Base-by-base conservation (phyloP, 23 tunicate species). In the Styela plicata region DNA sequence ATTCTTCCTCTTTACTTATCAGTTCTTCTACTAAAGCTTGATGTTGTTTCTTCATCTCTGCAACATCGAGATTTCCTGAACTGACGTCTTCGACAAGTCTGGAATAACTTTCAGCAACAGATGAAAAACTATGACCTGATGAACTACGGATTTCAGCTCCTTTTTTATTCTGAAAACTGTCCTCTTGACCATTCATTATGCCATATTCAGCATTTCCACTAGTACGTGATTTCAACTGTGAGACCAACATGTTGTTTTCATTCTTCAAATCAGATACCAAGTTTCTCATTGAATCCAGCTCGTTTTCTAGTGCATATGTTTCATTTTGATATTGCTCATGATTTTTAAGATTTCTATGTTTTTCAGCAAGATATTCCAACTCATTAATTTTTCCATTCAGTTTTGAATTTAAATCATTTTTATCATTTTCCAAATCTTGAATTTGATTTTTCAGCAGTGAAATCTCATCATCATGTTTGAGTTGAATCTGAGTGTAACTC, bases 1-100 rank as follows among this genome's bases (percentile, higher is more conserved):
- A 19, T 53, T 52, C 67, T 53, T 77, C 82, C 10, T 77, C 67
- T 24, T 77, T 77, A 18, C 33, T 77, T 24, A 52, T 77, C 0
- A 77, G 82, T 53, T 77, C 67, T 2, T 52, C 67, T 19, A 77
- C n/a, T 31, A 77, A 52, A 52, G 66, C 82, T 25, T 37, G 67
- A 30, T 77, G 67, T 52, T 77, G 66, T 25, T 28, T 30, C 24
- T 44, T 44, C 28, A 31, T 64, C 22, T 80, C 83, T 13, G 52
- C 52, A 0, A 64, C n/a, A 63, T 80, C 74, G 1, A 31, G 33
- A 22, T 80, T 64, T 0, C 52, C 74, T 27, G 28, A 24, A 21
- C 25, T 21, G 10, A 77, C 20, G 19, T 77, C 2, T 77, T 77
- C 31, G 13, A 73, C 24, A n/a, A 73, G 24, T n/a, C 52, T 73